Base-by-base conservation (phyloP, 1,140 invertebrate genomes). In the Anadara kagoshimensis region DNA sequence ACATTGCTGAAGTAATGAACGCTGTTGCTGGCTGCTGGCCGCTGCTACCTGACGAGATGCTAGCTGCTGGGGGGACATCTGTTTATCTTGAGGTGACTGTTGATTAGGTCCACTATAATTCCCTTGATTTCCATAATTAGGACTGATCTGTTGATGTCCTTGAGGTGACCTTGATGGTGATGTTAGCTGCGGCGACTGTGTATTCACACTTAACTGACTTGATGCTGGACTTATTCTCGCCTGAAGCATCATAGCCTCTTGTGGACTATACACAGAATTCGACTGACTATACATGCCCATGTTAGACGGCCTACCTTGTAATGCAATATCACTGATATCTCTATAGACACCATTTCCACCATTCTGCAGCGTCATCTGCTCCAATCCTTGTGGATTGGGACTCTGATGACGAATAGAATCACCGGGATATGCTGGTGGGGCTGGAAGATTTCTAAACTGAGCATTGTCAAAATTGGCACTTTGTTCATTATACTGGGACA, bases 101-200 rank as follows among this genome's bases (percentile, higher is more conserved):
- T 57, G 47, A 24, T 45, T 62, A 24, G 26, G 29, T 44, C 49
- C 20, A 61, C 73, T 73, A 20, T 57, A 57, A 41, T 53, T 44
- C 43, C 57, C 54, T 8, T 67, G 67, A 26, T 69, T 70, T 58
- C 72, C 71, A 24, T 61, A 75, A 20, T 73, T 77, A 14, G 85
- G 85, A 57, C 85, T 86, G 47, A 69, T 68, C 65, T 80, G 78
- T 54, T 69, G 67, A 64, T 64, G 45, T 49, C 54, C 61, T 63
- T 62, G 57, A 59, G 83, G 82, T 20, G 81, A 79, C 67, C 82
- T 83, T 67, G 78, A 65, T 49, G 77, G 76, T 22, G 79, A 78
- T 2, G 81, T 79, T 44, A 41, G 69, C 47, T 76, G 51, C 63
- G 80, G 82, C 11, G 72, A 67, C 49, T 75, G 78, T 44, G 49